Percentiles rank a stretch among this genome's conserved stretches.
phyloP scores from a whole-genome alignment of 2,113 vertebrate species.

The Lagenorhynchus albirostris region DNA sequence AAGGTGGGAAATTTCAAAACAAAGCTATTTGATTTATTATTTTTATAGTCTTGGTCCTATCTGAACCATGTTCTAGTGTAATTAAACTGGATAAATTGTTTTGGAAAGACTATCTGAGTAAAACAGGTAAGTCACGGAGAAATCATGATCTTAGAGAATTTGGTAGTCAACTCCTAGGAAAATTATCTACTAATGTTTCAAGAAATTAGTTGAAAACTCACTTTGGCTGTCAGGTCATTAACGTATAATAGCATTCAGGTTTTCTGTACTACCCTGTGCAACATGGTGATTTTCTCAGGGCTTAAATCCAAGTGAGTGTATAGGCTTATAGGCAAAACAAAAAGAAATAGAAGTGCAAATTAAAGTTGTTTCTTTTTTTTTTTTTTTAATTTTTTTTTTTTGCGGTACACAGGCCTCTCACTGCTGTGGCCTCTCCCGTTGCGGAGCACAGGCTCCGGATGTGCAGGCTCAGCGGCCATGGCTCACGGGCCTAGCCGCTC shows the following conservation, averaged over 20 bases:
- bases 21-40: not conserved
- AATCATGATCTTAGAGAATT: not conserved
- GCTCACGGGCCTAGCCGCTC: no score
- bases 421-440: no score
- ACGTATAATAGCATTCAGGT: not conserved
- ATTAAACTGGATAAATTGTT: not conserved
- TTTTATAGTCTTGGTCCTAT: not conserved
- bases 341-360: not conserved
- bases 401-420: no score
- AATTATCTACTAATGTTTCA: not conserved
- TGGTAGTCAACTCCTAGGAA: not conserved
- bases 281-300: not conserved
- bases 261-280: not conserved
- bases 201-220: constrained; percentile 21
- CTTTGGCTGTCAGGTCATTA: not conserved
- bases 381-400: no score
- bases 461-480: no score
- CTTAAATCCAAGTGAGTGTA: not conserved
- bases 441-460: no score
- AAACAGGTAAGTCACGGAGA: not conserved
- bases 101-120: not conserved
- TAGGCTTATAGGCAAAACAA: not conserved
- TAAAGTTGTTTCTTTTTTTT: not conserved
- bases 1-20: not conserved
- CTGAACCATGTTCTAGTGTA: not conserved